phyloP scores from a whole-genome alignment of 1,140 invertebrate species.

The Uloborus diversus region DNA sequence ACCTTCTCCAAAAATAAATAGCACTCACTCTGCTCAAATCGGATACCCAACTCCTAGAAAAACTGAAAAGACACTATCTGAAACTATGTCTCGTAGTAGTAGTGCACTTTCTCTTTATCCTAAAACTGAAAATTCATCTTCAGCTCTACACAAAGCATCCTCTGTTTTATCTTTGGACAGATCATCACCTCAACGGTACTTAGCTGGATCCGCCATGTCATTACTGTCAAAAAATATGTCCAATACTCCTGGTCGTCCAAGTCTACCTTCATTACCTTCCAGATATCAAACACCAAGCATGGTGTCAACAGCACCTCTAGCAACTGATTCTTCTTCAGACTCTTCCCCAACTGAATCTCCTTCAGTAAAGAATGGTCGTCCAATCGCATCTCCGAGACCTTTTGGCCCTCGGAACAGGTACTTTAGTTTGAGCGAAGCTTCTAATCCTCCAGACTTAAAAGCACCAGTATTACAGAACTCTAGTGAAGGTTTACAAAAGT shows the following conservation, averaged over 20 bases:
- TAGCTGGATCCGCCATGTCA: not conserved
- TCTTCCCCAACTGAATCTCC: constrained; percentile 58
- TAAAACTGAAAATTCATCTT: constrained; percentile 12
- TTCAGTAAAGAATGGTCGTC: constrained; percentile 63
- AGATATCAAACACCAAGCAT: not conserved
- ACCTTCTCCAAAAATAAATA: constrained; percentile 9
- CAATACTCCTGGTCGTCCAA: constrained; percentile 10
- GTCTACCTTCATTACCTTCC: constrained; percentile 14
- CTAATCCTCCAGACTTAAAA: constrained; percentile 1
- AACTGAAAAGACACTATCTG: not conserved
- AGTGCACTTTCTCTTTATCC: constrained; percentile 50
- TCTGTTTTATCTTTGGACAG: constrained; percentile 36
- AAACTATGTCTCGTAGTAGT: constrained; percentile 35
- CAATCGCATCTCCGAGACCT: not conserved
- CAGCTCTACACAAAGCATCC: constrained; percentile 26
- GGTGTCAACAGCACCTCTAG: constrained; percentile 5
- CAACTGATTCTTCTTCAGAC: constrained; percentile 52
- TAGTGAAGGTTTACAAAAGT: constrained; percentile 22
- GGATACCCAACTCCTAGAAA: not conserved
- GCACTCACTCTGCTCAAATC: not conserved
- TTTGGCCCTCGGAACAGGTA: not conserved
- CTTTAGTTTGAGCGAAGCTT: constrained; percentile 28
- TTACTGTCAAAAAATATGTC: not conserved
- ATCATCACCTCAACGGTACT: not conserved
- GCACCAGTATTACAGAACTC: not conserved